Evolutionary conservation across 2,888 invertebrate genomes (phyloP).

Genomic region (Seladonia tumulorum): DNA sequence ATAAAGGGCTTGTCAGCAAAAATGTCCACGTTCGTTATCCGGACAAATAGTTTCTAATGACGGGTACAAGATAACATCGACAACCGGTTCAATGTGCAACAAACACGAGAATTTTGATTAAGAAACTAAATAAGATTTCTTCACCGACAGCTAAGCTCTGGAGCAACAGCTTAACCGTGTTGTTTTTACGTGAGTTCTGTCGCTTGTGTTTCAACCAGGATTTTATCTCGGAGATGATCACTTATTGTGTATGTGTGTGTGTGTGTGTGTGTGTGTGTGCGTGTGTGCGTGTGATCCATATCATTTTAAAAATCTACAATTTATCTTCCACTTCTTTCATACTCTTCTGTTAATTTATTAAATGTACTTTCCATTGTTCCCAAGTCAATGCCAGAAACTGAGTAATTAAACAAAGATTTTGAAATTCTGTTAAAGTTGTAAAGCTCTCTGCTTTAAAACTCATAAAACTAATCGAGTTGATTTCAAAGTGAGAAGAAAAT

Average conservation of each 20-base stretch:
- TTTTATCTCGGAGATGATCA: neutral
- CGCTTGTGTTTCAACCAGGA: neutral
- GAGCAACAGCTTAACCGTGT: neutral
- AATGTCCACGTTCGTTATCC: neutral
- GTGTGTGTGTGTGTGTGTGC: neutral
- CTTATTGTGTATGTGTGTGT: neutral
- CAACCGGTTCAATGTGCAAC: neutral
- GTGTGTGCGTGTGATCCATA: neutral
- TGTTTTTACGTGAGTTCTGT: neutral
- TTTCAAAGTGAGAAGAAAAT: too few species aligned
- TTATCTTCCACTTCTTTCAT: neutral
- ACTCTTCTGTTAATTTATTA: too few species aligned
- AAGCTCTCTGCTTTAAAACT: too few species aligned
- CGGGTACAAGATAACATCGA: neutral
- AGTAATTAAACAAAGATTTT: too few species aligned
- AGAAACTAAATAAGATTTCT: neutral
- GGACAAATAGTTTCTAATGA: slow-evolving; percentile 3
- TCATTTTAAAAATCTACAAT: neutral
- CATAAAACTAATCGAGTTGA: too few species aligned
- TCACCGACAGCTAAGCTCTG: neutral
- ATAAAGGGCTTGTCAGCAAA: slow-evolving; percentile 30
- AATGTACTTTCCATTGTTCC: too few species aligned
- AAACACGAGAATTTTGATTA: neutral
- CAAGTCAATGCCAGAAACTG: too few species aligned
- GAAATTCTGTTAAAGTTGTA: too few species aligned